Evolutionary conservation across 1,140 invertebrate species (phyloP).

Genomic region (Aphaenogaster rudis): DNA sequence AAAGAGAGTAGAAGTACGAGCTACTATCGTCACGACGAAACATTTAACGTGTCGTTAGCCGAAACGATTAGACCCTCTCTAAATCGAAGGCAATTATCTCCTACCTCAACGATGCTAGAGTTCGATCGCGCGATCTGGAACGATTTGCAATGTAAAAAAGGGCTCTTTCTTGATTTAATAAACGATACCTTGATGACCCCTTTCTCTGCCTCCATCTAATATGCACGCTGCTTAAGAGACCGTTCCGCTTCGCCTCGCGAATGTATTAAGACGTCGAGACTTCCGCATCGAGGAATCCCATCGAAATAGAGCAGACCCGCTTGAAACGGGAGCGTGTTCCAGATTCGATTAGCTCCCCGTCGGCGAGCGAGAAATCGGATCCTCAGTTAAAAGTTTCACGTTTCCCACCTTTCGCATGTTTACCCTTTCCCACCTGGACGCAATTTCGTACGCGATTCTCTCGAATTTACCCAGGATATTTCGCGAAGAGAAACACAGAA

Average conservation of each 20-base stretch:
- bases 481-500: background rate
- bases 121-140: background rate
- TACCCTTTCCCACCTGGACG: background rate
- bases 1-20: background rate
- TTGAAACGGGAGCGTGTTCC: constrained; percentile 25
- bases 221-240: background rate
- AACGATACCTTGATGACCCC: background rate
- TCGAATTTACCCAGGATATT: background rate
- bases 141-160: background rate
- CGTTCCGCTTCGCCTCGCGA: background rate
- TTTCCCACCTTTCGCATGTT: background rate
- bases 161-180: background rate
- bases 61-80: background rate
- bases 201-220: background rate
- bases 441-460: background rate
- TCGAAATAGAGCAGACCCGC: constrained; percentile 40
- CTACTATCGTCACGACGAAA: background rate
- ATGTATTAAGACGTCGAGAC: background rate
- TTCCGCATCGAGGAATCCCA: constrained; percentile 39
- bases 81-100: background rate
- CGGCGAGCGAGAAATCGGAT: constrained; percentile 1
- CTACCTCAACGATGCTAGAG: background rate
- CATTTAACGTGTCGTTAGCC: background rate
- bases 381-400: constrained; percentile 38
- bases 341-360: constrained; percentile 40